Evolutionary conservation across 1,140 invertebrate species (phyloP).

Genomic region (Drosophila azteca): DNA sequence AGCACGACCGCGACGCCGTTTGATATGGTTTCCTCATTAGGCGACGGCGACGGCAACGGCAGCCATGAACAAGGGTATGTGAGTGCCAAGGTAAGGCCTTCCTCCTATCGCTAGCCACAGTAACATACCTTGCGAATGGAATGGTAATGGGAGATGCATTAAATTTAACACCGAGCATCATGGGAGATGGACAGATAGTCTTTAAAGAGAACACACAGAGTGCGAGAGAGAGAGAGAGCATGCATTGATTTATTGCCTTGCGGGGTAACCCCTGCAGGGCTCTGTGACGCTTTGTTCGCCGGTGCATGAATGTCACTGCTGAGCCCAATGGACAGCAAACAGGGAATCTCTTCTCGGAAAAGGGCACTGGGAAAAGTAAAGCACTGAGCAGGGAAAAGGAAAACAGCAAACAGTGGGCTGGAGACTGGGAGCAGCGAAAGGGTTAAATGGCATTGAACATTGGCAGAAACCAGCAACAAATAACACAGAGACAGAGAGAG

Average conservation of each 20-base stretch:
- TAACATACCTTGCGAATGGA: too few relatives aligned
- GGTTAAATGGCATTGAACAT: constrained; percentile 56
- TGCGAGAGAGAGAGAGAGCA: constrained; percentile 10
- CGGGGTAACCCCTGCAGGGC: constrained; percentile 24
- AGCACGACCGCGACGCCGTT: constrained; percentile 5
- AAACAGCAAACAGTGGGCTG: constrained; percentile 11
- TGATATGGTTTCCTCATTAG: constrained; percentile 24
- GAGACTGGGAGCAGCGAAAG: constrained; percentile 26
- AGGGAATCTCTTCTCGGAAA: constrained; percentile 9
- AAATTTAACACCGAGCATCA: constrained; percentile 26
- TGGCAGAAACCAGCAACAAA: constrained; percentile 58
- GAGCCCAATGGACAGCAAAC: constrained; percentile 64
- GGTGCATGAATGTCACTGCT: constrained; percentile 77
- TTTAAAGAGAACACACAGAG: too few relatives aligned
- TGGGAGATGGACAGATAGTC: too few relatives aligned
- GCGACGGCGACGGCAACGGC: too few relatives aligned
- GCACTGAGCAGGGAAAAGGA: constrained; percentile 13
- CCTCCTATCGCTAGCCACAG: too few relatives aligned
- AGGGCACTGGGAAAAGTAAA: constrained; percentile 38
- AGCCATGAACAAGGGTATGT: too few relatives aligned
- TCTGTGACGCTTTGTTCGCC: constrained; percentile 50
- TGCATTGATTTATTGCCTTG: constrained; percentile 73
- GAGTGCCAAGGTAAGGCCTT: too few relatives aligned
- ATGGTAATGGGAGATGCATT: constrained; percentile 20
- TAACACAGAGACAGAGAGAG: constrained; percentile 26